A percentile compares a stretch with the other conserved stretches of the same genome.
These are phyloP conservation scores for Bursaphelenchus okinawaensis DNA, from an alignment of 2,888 invertebrate species.

Conservation along the genomic window DNA sequence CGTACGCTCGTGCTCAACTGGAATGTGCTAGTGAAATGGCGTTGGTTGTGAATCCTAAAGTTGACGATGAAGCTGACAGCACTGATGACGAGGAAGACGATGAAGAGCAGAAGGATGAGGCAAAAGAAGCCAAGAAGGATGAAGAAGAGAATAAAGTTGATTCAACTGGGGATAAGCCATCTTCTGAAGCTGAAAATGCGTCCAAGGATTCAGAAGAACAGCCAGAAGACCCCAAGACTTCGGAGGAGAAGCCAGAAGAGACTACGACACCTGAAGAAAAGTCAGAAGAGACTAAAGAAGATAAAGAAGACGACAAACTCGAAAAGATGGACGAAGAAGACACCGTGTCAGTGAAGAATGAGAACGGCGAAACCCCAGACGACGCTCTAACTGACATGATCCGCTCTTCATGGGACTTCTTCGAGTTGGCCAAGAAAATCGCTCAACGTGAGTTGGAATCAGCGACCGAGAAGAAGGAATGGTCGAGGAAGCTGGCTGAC, in stretches of 20 bases:
- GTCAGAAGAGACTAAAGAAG: background rate
- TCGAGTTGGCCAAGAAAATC: conserved; percentile 1
- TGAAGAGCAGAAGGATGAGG: background rate
- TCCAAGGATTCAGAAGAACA: background rate
- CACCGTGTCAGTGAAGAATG: background rate
- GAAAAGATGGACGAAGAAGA: background rate
- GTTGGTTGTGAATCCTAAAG: background rate
- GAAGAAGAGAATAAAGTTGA: background rate
- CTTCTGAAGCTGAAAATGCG: background rate
- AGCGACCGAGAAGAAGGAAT: background rate
- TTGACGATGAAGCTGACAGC: background rate
- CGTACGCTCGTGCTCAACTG: background rate
- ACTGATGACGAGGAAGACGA: background rate
- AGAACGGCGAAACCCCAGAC: background rate
- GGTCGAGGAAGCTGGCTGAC: background rate
- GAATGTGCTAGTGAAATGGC: background rate
- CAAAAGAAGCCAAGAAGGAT: background rate
- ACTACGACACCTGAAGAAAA: background rate
- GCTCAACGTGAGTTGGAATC: background rate
- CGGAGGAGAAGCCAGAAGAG: background rate
- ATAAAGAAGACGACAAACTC: background rate
- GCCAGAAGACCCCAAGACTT: background rate
- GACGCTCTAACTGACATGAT: background rate
- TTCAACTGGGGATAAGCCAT: background rate
- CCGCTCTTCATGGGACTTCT: conserved; percentile 2